A percentile compares a stretch with the other conserved stretches of the same genome.
phyloP scores from a whole-genome alignment of 2,888 invertebrate genomes.

The Labia minor region DNA sequence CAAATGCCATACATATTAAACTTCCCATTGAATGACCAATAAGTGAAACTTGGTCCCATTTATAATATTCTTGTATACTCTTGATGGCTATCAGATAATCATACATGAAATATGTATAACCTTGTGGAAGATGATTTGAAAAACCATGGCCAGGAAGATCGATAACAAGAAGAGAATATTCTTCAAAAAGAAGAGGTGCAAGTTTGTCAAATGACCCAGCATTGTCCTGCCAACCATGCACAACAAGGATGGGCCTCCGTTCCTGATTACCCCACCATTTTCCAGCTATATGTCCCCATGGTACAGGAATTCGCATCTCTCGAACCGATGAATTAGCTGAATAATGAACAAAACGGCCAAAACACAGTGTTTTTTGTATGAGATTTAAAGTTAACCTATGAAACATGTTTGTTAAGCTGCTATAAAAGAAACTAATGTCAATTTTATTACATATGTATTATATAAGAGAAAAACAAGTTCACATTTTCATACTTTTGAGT shows the following conservation, averaged over 20 bases:
- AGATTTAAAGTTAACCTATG: no score
- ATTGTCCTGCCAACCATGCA: constrained; percentile 34
- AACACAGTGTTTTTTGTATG: no score
- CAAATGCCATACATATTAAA: constrained; percentile 27
- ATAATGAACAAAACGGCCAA: no score
- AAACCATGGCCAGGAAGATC: constrained; percentile 33
- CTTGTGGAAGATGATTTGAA: constrained; percentile 30
- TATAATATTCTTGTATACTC: constrained; percentile 28
- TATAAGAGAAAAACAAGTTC: no score
- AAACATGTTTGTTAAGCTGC: no score
- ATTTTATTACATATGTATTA: no score
- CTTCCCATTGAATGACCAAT: constrained; percentile 29
- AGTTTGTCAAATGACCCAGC: constrained; percentile 31
- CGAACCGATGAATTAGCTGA: no score
- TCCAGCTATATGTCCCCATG: constrained; percentile 23
- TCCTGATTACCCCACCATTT: constrained; percentile 30
- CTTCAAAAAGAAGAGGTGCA: constrained; percentile 28
- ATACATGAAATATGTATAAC: constrained; percentile 27
- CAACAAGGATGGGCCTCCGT: constrained; percentile 28
- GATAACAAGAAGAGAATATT: constrained; percentile 30
- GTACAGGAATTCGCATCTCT: neutral
- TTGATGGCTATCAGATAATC: constrained; percentile 28
- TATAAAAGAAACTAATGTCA: no score
- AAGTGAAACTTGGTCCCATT: constrained; percentile 27
- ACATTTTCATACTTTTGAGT: no score